Evolutionary conservation across 64 coral and sea anemone species (phyloP).

Genomic region (Porites lutea): DNA sequence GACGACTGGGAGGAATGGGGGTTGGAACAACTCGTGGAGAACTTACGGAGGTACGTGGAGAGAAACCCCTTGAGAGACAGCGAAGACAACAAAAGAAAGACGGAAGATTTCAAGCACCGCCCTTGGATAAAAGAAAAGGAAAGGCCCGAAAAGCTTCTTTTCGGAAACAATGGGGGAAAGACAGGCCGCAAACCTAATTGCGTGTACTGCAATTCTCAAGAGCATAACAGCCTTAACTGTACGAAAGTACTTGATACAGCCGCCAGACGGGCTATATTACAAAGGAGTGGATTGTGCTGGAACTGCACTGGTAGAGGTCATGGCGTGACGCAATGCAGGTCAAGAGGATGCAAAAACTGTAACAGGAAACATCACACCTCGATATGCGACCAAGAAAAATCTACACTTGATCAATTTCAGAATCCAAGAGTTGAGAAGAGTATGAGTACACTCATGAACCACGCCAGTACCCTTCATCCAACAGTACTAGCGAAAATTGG

Average conservation of each 20-base stretch:
- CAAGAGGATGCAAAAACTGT: conserved; percentile 48
- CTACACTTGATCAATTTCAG: neutral
- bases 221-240: conserved; percentile 45
- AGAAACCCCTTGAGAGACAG: too few relatives aligned
- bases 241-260: conserved; percentile 58
- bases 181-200: neutral
- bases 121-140: too few relatives aligned
- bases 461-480: conserved; percentile 34
- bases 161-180: too few relatives aligned
- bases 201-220: conserved; percentile 56
- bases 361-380: conserved; percentile 57
- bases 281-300: conserved; percentile 11
- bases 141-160: too few relatives aligned
- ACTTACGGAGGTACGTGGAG: too few relatives aligned
- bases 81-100: too few relatives aligned
- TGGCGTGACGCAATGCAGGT: conserved; percentile 24
- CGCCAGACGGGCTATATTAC: neutral
- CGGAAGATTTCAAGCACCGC: too few relatives aligned
- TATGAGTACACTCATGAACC: neutral
- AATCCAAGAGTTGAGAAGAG: neutral
- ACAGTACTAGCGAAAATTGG: conserved; percentile 59
- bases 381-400: too few relatives aligned
- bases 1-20: too few relatives aligned
- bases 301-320: conserved; percentile 26
- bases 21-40: too few relatives aligned